Evolutionary conservation across 2,113 vertebrate genomes (phyloP).

Genomic region (Crotalus viridis): DNA sequence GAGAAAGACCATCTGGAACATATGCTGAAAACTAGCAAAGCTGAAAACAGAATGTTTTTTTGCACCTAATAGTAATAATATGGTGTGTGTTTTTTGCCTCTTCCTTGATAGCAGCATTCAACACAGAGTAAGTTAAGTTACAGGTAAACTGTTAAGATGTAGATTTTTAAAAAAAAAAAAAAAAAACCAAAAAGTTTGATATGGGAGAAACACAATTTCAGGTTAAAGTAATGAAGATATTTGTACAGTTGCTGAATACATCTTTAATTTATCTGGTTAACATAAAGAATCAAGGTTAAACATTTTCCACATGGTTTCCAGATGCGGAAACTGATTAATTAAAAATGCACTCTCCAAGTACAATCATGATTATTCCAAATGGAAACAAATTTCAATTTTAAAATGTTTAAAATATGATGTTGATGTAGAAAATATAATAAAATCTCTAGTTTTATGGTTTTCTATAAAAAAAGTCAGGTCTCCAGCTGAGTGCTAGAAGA

Average conservation of each 20-base stretch:
- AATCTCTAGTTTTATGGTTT: slow-evolving; percentile 23
- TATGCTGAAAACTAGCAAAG: not conserved
- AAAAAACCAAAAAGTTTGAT: not conserved
- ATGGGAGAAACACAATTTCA: not conserved
- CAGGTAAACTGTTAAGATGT: not conserved
- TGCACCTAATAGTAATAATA: not conserved
- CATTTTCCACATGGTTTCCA: not conserved
- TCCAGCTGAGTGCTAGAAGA: slow-evolving; percentile 33
- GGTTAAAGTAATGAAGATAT: not conserved
- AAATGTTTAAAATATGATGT: slow-evolving; percentile 31
- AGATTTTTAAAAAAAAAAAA: not conserved
- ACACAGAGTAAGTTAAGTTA: not conserved
- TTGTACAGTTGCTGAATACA: not conserved
- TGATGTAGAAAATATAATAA: not conserved
- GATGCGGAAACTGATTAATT: not conserved
- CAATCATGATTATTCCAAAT: not conserved
- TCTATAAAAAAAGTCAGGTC: slow-evolving; percentile 28
- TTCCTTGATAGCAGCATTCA: not conserved
- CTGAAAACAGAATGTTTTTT: not conserved
- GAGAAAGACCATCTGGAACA: not conserved
- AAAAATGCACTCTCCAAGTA: slow-evolving; percentile 4
- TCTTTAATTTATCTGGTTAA: not conserved
- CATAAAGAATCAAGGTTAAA: not conserved
- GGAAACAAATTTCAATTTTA: slow-evolving; percentile 24
- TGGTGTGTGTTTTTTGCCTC: not conserved